Evolutionary conservation across 30 jellyfish, hydroid and myxozoan genomes (phyloP), one percentile per base, ranked within the genome.

Genomic region (Hydractinia echinata): DNA sequence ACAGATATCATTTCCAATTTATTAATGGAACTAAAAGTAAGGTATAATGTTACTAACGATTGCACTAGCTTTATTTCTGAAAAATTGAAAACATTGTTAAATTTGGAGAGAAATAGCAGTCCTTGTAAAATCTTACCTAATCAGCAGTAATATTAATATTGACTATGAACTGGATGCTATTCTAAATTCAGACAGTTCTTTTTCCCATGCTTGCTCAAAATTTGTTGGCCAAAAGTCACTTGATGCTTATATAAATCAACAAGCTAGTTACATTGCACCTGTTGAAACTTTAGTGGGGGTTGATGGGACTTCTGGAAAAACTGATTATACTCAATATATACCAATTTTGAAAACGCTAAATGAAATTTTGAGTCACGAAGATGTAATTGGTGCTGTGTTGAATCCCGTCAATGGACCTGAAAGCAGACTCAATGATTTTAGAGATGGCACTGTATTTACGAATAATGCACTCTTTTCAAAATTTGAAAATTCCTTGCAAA

Each of bases 141-240:
- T 56, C n/a, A n/a, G 10, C 13, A 58, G 19, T 11, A 58, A 58
- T 58, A 58, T 58, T 58, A 2, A 11, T 58, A 58, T 58, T 58
- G 3, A 58, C 19, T 58, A 58, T 58, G 69, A 58, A 58, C 69
- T 58, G 15, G 69, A 58, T 58, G 69, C 69, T 11, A 58, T 58
- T 16, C 19, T 58, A 11, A 30, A 13, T 11, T 13, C 69, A 58
- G 3, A 58, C 69, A 58, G 69, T 58, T 11, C 15, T 11, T 16
- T 58, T 11, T 58, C 69, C 1, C 69, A 16, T 58, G 69, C 1
- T 58, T 58, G 19, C 19, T 11, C 69, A 58, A 58, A 11, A 58
- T 58, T 58, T 58, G 19, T 58, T 58, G 69, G 69, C 15, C 69
- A 58, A 16, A 58, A 58, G 19, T 58, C 69, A 58, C 69, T 58